These are phyloP conservation scores for Acronicta leporina DNA, from an alignment of 2,888 invertebrate genomes.

Conservation along the genomic window DNA sequence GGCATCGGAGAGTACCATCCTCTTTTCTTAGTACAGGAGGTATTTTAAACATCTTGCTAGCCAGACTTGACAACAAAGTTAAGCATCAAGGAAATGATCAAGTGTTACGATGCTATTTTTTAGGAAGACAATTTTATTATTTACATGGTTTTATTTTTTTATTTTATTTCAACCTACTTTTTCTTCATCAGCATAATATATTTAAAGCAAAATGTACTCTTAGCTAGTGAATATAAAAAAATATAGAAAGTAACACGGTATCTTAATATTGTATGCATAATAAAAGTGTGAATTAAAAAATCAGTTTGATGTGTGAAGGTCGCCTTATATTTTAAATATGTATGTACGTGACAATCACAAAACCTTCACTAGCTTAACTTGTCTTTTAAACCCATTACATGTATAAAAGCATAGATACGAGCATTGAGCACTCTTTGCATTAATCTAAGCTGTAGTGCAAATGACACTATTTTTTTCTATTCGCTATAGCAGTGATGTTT, in stretches of 20 bases:
- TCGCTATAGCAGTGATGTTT: no score
- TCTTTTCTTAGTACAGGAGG: background rate
- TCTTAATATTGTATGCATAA: constrained; percentile 5
- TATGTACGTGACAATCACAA: constrained; percentile 34
- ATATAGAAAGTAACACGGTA: constrained; percentile 1
- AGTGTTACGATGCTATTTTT: no score
- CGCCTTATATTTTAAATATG: constrained; percentile 11
- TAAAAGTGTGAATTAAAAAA: background rate
- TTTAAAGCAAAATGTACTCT: no score
- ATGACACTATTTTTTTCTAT: no score
- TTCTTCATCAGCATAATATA: no score
- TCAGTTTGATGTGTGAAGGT: constrained; percentile 32
- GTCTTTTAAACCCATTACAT: constrained; percentile 18
- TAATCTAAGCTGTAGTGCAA: no score
- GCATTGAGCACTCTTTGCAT: constrained; percentile 11
- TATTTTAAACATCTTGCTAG: background rate
- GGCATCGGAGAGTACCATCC: constrained; percentile 1
- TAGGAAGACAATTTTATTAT: no score
- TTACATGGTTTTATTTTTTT: no score
- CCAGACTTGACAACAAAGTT: no score
- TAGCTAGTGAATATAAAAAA: no score
- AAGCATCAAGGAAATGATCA: no score
- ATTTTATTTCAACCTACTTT: no score
- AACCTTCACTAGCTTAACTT: constrained; percentile 25
- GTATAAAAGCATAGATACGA: constrained; percentile 13